phyloP scores from a whole-genome alignment of 2,888 invertebrate species.

The Alitta virens region DNA sequence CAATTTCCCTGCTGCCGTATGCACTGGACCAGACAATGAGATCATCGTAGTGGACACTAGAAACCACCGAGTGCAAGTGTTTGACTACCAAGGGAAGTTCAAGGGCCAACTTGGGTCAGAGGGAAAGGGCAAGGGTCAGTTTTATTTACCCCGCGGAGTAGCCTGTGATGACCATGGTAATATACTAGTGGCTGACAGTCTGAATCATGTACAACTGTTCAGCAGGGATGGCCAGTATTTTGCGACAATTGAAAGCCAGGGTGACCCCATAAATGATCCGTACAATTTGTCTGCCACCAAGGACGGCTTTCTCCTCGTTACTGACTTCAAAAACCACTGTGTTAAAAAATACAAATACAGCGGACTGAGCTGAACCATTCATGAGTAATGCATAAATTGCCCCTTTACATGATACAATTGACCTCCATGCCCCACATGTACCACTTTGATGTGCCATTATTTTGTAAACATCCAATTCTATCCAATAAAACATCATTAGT shows the following conservation, averaged over 20 bases:
- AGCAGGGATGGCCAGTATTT: conserved; percentile 5
- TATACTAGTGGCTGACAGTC: conserved; percentile 26
- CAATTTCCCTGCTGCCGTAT: conserved; percentile 16
- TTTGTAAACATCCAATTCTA: too few relatives aligned
- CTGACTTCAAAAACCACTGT: conserved; percentile 19
- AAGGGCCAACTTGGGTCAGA: conserved; percentile 14
- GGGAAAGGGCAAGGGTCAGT: conserved; percentile 18
- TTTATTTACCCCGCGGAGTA: conserved; percentile 25
- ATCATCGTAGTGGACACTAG: conserved; percentile 26
- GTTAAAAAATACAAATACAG: conserved; percentile 19
- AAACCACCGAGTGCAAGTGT: conserved; percentile 28
- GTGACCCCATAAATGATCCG: conserved; percentile 16
- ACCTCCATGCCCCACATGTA: too few relatives aligned
- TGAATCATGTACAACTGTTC: conserved; percentile 15
- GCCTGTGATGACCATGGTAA: conserved; percentile 15
- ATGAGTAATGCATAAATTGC: too few relatives aligned
- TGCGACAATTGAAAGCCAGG: conserved; percentile 14
- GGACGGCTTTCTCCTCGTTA: conserved; percentile 14
- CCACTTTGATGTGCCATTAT: too few relatives aligned
- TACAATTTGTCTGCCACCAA: conserved; percentile 12
- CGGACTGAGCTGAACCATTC: too few relatives aligned
- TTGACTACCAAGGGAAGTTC: conserved; percentile 23
- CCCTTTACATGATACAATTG: too few relatives aligned
- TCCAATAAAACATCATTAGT: too few relatives aligned
- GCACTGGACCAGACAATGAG: conserved; percentile 9